These are phyloP conservation scores for Thymelicus lineola DNA, from an alignment of 2,888 invertebrate species.

Conservation along the genomic window DNA sequence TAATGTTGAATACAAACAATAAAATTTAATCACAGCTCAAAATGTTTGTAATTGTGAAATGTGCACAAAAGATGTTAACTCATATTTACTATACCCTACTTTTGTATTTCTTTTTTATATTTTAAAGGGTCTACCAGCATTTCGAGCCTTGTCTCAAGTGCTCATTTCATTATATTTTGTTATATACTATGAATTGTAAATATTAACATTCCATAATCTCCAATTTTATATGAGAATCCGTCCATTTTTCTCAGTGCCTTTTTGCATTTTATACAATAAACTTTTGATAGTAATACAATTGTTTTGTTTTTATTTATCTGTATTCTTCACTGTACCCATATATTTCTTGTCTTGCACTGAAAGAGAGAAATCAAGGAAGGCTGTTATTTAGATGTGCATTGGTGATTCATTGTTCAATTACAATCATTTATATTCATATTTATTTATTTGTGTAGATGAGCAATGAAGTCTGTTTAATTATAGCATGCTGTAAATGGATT, in stretches of 20 bases:
- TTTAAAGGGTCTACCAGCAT: background rate
- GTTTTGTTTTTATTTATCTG: slow-evolving; percentile 20
- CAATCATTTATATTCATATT: too few relatives aligned
- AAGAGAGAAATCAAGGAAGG: background rate
- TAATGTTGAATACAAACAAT: too few relatives aligned
- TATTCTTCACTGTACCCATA: slow-evolving; percentile 5
- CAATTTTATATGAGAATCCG: slow-evolving; percentile 16
- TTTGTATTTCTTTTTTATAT: background rate
- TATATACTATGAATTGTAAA: background rate
- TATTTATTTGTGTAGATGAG: too few relatives aligned
- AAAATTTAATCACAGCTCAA: slow-evolving; percentile 3
- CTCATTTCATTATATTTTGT: background rate
- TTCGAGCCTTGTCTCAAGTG: slow-evolving; percentile 1
- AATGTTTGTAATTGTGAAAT: background rate
- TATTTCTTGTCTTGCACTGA: slow-evolving; percentile 13
- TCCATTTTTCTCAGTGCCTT: slow-evolving; percentile 31
- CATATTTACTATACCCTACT: background rate
- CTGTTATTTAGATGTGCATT: too few relatives aligned
- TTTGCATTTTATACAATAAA: slow-evolving; percentile 25
- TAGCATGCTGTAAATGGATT: too few relatives aligned
- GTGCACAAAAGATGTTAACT: background rate
- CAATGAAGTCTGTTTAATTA: too few relatives aligned
- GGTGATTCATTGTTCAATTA: too few relatives aligned
- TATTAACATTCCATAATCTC: slow-evolving; percentile 19
- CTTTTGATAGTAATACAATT: background rate